Conservation (phyloP, 1,140 invertebrate genomes). For the Bombus impatiens region DNA sequence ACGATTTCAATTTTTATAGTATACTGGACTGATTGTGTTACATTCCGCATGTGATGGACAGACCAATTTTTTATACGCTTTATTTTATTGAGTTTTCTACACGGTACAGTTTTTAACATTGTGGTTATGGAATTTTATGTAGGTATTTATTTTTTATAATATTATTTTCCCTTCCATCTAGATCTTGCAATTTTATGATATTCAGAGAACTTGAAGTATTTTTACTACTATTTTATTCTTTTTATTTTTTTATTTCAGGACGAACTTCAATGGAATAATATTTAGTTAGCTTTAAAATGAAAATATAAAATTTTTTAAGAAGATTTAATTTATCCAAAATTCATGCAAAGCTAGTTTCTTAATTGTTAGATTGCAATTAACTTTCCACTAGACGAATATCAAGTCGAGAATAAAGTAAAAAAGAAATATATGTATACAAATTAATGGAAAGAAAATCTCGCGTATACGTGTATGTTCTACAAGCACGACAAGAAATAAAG, state of each 20-base stretch:
- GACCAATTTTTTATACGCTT: too few relatives aligned
- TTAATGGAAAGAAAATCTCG: constrained; percentile 10
- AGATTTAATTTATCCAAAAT: neutral
- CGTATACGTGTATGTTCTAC: neutral
- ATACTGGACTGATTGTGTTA: neutral
- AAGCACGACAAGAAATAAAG: neutral
- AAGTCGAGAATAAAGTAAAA: neutral
- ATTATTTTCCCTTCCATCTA: too few relatives aligned
- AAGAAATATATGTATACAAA: neutral
- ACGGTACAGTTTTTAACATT: too few relatives aligned
- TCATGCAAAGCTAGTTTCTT: neutral
- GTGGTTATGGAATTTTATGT: too few relatives aligned
- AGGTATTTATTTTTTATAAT: too few relatives aligned
- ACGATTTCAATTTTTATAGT: constrained; percentile 26
- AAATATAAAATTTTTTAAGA: neutral
- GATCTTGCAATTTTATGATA: too few relatives aligned
- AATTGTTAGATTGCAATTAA: neutral
- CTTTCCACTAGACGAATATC: neutral
- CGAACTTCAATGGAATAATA: neutral
- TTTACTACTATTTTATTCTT: too few relatives aligned
- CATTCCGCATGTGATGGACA: neutral
- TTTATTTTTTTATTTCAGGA: too few relatives aligned
- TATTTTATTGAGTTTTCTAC: too few relatives aligned
- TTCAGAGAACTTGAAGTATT: too few relatives aligned
- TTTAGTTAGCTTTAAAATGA: neutral